Percentiles rank a stretch among this genome's conserved stretches.
These are phyloP conservation scores for Gambusia holbrooki DNA, from an alignment of 2,113 vertebrate genomes.

Conservation along the genomic window DNA sequence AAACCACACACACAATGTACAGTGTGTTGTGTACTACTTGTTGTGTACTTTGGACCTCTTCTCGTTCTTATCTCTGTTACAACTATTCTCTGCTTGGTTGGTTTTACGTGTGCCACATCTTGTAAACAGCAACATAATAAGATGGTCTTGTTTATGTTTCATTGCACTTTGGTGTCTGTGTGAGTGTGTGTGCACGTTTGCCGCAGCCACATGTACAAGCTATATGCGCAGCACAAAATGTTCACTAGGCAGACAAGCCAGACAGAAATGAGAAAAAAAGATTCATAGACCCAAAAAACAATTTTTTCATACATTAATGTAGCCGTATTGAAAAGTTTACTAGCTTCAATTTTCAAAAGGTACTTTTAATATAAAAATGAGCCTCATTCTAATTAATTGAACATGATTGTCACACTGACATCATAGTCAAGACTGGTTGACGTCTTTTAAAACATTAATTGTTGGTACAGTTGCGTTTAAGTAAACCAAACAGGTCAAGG, in stretches of 20 bases:
- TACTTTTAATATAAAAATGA: too few species aligned
- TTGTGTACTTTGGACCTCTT: neutral
- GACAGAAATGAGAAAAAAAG: neutral
- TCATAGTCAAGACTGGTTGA: neutral
- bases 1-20: too few species aligned
- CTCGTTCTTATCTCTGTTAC: neutral
- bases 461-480: too few species aligned
- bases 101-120: neutral
- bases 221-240: neutral
- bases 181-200: neutral
- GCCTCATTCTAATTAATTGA: too few species aligned
- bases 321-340: too few species aligned
- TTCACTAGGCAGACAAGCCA: neutral
- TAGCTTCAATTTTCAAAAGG: too few species aligned
- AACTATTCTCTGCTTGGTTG: neutral
- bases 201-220: neutral
- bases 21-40: too few species aligned
- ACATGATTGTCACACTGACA: neutral
- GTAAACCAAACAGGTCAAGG: too few species aligned
- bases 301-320: too few species aligned
- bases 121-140: neutral
- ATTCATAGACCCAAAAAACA: too few species aligned
- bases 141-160: neutral
- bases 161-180: neutral
- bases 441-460: neutral